Evolutionary conservation across 2,888 invertebrate species (phyloP).

Genomic region (Heliconius hortense): DNA sequence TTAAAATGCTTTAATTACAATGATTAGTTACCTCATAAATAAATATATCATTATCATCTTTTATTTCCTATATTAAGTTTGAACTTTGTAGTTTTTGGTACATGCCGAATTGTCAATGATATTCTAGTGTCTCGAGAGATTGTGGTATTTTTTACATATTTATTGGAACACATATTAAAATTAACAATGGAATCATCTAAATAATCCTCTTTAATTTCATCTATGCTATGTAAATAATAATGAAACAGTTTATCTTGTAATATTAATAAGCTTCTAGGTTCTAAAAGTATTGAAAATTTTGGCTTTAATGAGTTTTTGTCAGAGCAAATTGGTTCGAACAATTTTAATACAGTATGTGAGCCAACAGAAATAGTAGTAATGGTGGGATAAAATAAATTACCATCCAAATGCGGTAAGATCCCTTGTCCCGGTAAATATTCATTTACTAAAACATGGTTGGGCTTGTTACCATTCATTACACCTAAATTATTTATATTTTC

Average conservation of each 20-base stretch:
- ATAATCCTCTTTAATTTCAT: constrained; percentile 85
- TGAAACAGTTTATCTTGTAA: constrained; percentile 91
- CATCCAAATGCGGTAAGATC: constrained; percentile 98
- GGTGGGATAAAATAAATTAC: constrained; percentile 94
- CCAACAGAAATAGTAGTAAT: constrained; percentile 96
- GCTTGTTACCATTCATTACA: constrained; percentile 86
- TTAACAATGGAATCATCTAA: constrained; percentile 84
- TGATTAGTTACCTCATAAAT: no score
- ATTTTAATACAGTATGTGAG: constrained; percentile 94
- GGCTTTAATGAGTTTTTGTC: constrained; percentile 59
- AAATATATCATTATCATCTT: constrained; percentile 47
- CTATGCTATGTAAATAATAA: constrained; percentile 93
- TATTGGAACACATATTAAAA: constrained; percentile 82
- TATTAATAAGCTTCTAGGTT: constrained; percentile 93
- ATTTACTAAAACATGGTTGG: constrained; percentile 97
- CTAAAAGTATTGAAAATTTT: constrained; percentile 89
- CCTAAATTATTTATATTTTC: constrained; percentile 86
- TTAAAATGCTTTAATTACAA: no score
- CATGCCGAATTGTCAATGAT: constrained; percentile 96
- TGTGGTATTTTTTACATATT: constrained; percentile 79
- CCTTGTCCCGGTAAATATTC: constrained; percentile 97
- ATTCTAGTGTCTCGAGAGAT: constrained; percentile 87
- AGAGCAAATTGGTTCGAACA: constrained; percentile 82
- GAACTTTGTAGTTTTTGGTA: constrained; percentile 92
- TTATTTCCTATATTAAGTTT: constrained; percentile 84